Evolutionary conservation across 2,113 vertebrate species (phyloP).

Genomic region (Microtus richardsoni): DNA sequence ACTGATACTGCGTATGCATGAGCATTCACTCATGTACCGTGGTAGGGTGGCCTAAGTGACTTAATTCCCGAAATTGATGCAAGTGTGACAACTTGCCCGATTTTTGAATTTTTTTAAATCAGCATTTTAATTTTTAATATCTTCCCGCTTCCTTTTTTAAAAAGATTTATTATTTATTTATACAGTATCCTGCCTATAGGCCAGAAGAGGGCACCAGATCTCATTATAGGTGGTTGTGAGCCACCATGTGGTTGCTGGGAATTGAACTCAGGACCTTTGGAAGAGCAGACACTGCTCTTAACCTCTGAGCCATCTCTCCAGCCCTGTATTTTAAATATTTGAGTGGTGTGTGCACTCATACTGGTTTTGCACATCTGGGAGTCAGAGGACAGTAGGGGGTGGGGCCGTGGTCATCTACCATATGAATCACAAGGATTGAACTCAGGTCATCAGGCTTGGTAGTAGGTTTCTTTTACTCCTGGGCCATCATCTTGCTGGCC

Average conservation of each 20-base stretch:
- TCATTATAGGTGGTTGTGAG: no score
- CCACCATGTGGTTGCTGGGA: no score
- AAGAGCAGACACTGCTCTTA: no score
- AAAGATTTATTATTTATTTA: no score
- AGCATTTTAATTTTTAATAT: neutral
- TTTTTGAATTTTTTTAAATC: neutral
- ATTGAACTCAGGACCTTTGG: no score
- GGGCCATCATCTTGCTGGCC: neutral
- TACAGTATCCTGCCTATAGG: no score
- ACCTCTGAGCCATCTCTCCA: no score
- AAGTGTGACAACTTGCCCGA: neutral
- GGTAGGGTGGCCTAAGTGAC: neutral
- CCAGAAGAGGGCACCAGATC: no score
- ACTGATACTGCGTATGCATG: neutral
- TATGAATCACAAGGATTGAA: neutral
- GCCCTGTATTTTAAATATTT: neutral
- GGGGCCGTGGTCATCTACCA: neutral
- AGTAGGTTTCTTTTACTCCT: neutral
- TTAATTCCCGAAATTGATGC: neutral
- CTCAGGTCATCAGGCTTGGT: no score
- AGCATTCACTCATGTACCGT: neutral
- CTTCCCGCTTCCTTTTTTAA: no score
- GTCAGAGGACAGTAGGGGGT: no score
- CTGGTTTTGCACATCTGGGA: neutral
- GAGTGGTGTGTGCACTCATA: neutral